Percentiles rank a stretch among this genome's conserved stretches.
Conservation (phyloP, 30 jellyfish, hydroid and myxozoan species). For the Pseudorhiza aurosa region DNA sequence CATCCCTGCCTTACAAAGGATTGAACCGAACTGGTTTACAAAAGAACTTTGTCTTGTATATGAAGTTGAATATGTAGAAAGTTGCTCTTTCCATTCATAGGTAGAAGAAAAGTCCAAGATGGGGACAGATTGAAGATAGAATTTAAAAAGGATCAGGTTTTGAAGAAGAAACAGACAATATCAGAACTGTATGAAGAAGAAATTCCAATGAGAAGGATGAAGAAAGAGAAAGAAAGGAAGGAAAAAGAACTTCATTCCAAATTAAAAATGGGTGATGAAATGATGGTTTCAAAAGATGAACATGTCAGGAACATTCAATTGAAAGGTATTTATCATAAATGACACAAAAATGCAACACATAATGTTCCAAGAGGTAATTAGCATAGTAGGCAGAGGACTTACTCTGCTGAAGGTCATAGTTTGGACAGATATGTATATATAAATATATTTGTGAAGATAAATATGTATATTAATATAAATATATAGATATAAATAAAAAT, state of each 20-base stretch:
- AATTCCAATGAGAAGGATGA: constrained; percentile 46
- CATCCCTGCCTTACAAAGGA: too few species aligned
- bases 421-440: too few species aligned
- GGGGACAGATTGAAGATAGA: constrained; percentile 56
- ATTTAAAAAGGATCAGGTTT: constrained; percentile 41
- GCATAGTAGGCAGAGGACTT: too few species aligned
- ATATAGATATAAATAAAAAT: too few species aligned
- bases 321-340: constrained; percentile 49
- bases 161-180: constrained; percentile 55
- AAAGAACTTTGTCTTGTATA: too few species aligned
- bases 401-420: too few species aligned
- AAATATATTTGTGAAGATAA: too few species aligned
- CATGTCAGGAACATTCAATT: constrained; percentile 53
- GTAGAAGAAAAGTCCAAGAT: constrained; percentile 35
- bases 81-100: background rate
- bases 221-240: constrained; percentile 53
- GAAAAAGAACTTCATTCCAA: constrained; percentile 32
- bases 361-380: too few species aligned
- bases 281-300: constrained; percentile 45
- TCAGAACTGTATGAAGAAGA: constrained; percentile 54
- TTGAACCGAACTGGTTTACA: too few species aligned
- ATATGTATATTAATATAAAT: too few species aligned
- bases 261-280: constrained; percentile 3
- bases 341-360: too few species aligned
- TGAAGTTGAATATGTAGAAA: too few species aligned